Base-by-base conservation (phyloP, 2,113 vertebrate species). In the Crotalus helleri region DNA sequence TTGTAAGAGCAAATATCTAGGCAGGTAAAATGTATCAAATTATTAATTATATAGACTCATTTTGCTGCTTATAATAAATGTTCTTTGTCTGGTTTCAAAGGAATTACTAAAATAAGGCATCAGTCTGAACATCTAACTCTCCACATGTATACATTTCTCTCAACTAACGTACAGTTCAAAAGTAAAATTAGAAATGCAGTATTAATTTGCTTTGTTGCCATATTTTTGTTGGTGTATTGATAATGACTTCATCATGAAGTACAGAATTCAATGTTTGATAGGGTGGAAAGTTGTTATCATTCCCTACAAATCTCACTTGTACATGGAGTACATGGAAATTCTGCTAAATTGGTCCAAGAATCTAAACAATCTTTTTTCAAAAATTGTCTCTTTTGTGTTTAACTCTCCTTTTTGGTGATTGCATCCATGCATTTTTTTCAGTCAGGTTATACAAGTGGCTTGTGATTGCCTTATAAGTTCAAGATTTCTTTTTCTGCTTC, bases 31-130 rank as follows among this genome's bases (percentile, higher is more conserved):
- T 90, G 93, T 87, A 90, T 96, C 29, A 89, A 94, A 95, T 94
- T 97, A 97, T 97, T 98, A 97, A 97, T 97, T 97, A 95, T 39
- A 91, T 91, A 92, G 87, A 91, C 92, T 95, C 91, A 61, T 95
- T 87, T 95, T 95, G 90, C 93, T 89, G 90, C 87, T 86, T 85
- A 55, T 44, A 90, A 91, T 95, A 94, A 95, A 93, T 95, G 93
- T 54, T 96, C 91, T 46, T 1, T 92, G 81, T 81, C 92, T 91
- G 94, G 92, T 91, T 96, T 95, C 89, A 23, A 88, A 95, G 89
- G 88, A 95, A 89, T 94, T 92, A 88, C 94, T 95, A 89, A 92
- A 94, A 93, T 94, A 74, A 85, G 91, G 90, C 91, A 74, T 19
- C 1, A 15, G 90, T 91, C 88, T 94, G 61, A 96, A 96, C 97